Conservation (phyloP, 2,888 invertebrate species). For the Ceramica pisi region DNA sequence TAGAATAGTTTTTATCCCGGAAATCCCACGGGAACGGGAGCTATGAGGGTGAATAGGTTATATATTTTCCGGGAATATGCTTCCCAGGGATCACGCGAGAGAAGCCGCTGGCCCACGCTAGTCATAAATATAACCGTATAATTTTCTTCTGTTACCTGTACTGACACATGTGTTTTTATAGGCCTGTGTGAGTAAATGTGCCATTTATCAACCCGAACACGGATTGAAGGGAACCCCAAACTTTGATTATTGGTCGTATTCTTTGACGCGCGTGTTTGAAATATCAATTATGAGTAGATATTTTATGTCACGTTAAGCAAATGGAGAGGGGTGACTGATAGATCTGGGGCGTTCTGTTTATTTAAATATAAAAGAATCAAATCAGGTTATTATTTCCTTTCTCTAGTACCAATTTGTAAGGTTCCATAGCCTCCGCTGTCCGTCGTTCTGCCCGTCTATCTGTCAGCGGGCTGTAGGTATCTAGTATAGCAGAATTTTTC, state of each 20-base stretch:
- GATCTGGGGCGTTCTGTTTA: neutral
- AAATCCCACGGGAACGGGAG: too few species aligned
- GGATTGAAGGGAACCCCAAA: conserved; percentile 43
- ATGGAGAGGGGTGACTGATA: neutral
- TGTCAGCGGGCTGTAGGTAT: too few species aligned
- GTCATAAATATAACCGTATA: conserved; percentile 23
- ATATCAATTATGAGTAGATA: conserved; percentile 33
- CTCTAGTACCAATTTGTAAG: too few species aligned
- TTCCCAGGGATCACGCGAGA: too few species aligned
- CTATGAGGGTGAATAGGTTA: too few species aligned
- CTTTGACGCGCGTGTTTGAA: conserved; percentile 54
- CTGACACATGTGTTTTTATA: conserved; percentile 5
- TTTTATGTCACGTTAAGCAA: neutral
- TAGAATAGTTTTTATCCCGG: too few species aligned
- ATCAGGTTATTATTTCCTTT: too few species aligned
- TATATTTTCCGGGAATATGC: too few species aligned
- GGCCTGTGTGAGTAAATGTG: conserved; percentile 31
- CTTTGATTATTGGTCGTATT: conserved; percentile 52
- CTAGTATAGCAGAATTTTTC: too few species aligned
- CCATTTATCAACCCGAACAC: conserved; percentile 45
- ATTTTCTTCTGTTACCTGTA: conserved; percentile 26
- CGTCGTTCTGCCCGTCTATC: too few species aligned
- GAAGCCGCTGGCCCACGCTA: too few species aligned
- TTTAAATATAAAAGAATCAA: neutral
- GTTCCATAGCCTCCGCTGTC: too few species aligned